phyloP scores from a whole-genome alignment of 2,888 invertebrate genomes.

The Leptogaster cylindrica region DNA sequence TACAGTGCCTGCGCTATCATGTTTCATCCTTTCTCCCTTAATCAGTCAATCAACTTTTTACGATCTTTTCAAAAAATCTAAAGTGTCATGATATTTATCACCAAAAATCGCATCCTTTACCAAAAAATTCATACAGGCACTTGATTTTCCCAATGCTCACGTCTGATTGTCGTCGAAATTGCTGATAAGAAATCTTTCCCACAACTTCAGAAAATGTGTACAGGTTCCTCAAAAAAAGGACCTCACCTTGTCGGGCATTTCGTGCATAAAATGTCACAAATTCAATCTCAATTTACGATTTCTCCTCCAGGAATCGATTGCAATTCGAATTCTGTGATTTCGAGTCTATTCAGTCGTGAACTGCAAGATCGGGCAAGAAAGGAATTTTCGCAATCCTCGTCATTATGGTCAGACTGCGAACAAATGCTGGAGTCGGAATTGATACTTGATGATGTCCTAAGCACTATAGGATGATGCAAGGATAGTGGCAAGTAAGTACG shows the following conservation, averaged over 20 bases:
- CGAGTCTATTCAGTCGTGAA: not conserved
- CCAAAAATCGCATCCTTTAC: conserved; percentile 17
- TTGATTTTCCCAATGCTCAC: not conserved
- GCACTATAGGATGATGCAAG: too few relatives aligned
- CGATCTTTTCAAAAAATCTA: conserved; percentile 8
- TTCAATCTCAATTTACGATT: conserved; percentile 30
- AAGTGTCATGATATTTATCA: not conserved
- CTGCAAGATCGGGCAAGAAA: too few relatives aligned
- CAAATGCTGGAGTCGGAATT: too few relatives aligned
- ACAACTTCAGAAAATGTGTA: conserved; percentile 15
- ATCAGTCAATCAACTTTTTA: conserved; percentile 34
- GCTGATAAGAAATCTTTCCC: conserved; percentile 19
- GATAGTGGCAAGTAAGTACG: too few relatives aligned
- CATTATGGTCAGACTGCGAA: too few relatives aligned
- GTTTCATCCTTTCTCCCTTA: conserved; percentile 1
- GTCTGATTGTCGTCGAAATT: not conserved
- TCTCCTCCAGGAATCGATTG: conserved; percentile 19
- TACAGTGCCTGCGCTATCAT: conserved; percentile 22
- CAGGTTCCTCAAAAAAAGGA: not conserved
- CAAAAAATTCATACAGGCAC: not conserved
- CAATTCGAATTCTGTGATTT: not conserved
- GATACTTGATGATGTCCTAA: too few relatives aligned
- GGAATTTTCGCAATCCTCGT: too few relatives aligned
- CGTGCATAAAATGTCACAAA: conserved; percentile 1
- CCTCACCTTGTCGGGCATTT: not conserved